Evolutionary conservation across 2,797 vertebrate species (phyloP), one percentile per base, ranked within the genome.

Genomic region (Heliangelus exortis): DNA sequence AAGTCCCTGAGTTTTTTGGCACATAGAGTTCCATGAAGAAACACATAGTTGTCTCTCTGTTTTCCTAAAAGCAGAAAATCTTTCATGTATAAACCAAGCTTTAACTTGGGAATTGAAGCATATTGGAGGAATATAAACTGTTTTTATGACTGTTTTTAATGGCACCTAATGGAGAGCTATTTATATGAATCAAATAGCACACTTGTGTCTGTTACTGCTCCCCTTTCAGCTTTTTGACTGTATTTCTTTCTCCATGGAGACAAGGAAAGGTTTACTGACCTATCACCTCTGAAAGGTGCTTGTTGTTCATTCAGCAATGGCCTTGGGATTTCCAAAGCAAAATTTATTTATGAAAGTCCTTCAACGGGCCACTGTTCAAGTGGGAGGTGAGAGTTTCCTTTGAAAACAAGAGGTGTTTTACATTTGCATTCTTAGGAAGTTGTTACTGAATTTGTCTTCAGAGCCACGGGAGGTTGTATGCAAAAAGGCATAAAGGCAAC

Each of bases 361-460:
- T 59, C 73, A 48, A 39, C 26, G 55, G 53, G 41, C 66, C 84
- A 51, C 18, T 53, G 1, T 50, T 51, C 31, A 54, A 28, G 34
- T 14, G 43, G 63, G n/a, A 75, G 65, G 45, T 25, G 45, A 53
- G 68, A 48, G 36, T 55, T 89, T 19, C 50, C 53, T 55, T 26
- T 20, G 80, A 77, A 96, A 92, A 92, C 55, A 92, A 73, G 58
- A 89, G 67, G n/a, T 84, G 23, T 91, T 93, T 95, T 48, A 68
- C 14, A 28, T 61, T 63, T 72, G 74, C 71, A 51, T 82, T 59
- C 54, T 72, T 48, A 39, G 82, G 80, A 84, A 26, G 18, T 48
- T 84, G 39, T 89, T 87, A 41, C 55, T 43, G 12, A 69, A 20
- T 10, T 87, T 72, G 31, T 25, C 17, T 87, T 58, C 51, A 72